phyloP scores from a whole-genome alignment of 2,888 invertebrate species.

The Agrotis puta region DNA sequence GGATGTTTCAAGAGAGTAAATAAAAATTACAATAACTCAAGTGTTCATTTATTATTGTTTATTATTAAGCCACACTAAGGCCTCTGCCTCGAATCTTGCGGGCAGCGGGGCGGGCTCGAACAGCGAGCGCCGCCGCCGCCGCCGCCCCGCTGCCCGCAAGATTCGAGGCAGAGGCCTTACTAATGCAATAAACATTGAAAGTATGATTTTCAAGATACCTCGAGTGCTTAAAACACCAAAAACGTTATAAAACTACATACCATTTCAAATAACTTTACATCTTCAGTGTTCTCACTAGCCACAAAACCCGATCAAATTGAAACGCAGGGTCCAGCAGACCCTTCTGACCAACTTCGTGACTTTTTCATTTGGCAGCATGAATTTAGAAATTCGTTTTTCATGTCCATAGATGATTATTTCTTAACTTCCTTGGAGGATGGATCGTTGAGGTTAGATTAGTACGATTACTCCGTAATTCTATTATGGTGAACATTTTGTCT shows the following conservation, averaged over 20 bases:
- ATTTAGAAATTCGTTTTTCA: slow-evolving; percentile 63
- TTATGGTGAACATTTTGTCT: slow-evolving; percentile 66
- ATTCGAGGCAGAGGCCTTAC: no score
- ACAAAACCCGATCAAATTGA: slow-evolving; percentile 73
- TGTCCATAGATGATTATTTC: slow-evolving; percentile 71
- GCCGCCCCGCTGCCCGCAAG: no score
- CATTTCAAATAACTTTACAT: slow-evolving; percentile 62
- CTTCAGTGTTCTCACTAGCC: slow-evolving; percentile 58
- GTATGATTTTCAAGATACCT: neutral
- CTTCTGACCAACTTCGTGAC: slow-evolving; percentile 57
- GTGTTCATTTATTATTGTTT: no score
- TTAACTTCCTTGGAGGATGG: slow-evolving; percentile 71
- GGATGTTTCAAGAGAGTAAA: no score
- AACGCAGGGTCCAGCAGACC: slow-evolving; percentile 61
- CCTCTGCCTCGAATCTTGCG: no score
- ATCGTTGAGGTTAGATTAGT: slow-evolving; percentile 78
- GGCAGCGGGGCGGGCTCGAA: no score
- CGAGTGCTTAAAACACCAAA: neutral
- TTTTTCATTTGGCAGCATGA: slow-evolving; percentile 64
- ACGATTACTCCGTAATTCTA: slow-evolving; percentile 79
- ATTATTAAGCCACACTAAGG: no score
- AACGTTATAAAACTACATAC: neutral
- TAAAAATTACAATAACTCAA: no score
- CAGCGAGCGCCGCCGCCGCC: no score
- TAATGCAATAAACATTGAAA: neutral